Percentiles rank a stretch among this genome's conserved stretches.
phyloP scores from a whole-genome alignment of 1,140 invertebrate genomes.

The Temnothorax longispinosus region DNA sequence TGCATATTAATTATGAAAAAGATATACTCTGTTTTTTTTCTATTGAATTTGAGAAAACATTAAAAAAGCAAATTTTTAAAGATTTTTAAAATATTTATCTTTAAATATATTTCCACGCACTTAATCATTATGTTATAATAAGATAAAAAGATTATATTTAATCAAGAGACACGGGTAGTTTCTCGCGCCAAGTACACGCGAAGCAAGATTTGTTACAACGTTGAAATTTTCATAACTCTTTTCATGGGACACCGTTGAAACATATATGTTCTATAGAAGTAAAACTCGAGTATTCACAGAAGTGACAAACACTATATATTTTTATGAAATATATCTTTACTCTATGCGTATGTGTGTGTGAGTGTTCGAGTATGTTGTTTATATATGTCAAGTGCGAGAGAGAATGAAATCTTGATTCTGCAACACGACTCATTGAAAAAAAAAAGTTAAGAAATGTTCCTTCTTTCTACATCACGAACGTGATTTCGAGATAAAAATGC shows the following conservation, averaged over 20 bases:
- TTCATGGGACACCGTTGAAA: not conserved
- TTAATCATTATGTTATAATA: not conserved
- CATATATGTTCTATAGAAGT: slow-evolving; percentile 44
- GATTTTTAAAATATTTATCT: slow-evolving; percentile 8
- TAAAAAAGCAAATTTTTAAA: not conserved
- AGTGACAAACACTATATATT: slow-evolving; percentile 64
- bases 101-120: not conserved
- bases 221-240: slow-evolving; percentile 9
- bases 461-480: not conserved
- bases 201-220: not conserved
- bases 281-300: slow-evolving; percentile 39
- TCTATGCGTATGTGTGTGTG: not conserved
- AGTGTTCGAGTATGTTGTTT: not conserved
- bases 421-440: not conserved
- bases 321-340: slow-evolving; percentile 63
- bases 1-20: not conserved
- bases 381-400: slow-evolving; percentile 15
- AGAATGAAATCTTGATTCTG: slow-evolving; percentile 21
- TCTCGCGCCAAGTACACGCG: no score
- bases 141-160: not conserved
- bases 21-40: not conserved
- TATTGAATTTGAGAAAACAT: not conserved
- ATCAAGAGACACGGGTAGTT: no score
- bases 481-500: slow-evolving; percentile 13
- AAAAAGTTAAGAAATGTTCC: not conserved